phyloP scores from a whole-genome alignment of 1,140 invertebrate species.

The Hyles vespertilio region DNA sequence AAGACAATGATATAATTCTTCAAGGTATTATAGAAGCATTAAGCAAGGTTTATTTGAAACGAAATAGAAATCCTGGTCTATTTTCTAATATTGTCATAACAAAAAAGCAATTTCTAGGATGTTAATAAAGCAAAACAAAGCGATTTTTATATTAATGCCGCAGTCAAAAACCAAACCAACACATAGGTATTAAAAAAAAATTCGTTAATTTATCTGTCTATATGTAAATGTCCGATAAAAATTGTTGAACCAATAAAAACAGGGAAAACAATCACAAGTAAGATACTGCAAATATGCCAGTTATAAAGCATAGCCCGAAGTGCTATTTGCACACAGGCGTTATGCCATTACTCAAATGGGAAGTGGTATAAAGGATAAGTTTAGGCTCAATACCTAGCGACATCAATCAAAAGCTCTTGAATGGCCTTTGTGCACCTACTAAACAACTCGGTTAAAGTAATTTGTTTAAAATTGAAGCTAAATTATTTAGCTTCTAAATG shows the following conservation, averaged over 20 bases:
- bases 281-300: constrained; percentile 70
- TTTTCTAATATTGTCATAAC: too few relatives aligned
- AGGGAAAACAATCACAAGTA: constrained; percentile 43
- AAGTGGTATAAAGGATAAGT: constrained; percentile 60
- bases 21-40: too few relatives aligned
- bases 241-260: not conserved
- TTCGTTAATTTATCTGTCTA: not conserved
- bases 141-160: too few relatives aligned
- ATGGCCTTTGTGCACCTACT: constrained; percentile 11
- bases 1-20: too few relatives aligned
- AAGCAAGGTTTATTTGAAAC: too few relatives aligned
- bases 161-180: too few relatives aligned
- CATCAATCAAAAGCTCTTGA: constrained; percentile 37
- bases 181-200: not conserved
- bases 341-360: constrained; percentile 55
- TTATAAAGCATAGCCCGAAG: constrained; percentile 74
- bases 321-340: constrained; percentile 45
- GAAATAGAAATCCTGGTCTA: too few relatives aligned
- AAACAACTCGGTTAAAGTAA: too few relatives aligned
- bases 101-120: too few relatives aligned
- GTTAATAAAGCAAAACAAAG: too few relatives aligned
- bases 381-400: constrained; percentile 57
- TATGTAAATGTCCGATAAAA: not conserved
- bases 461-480: constrained; percentile 17
- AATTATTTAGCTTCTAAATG: constrained; percentile 1